These are phyloP conservation scores for Pygocentrus nattereri DNA, from an alignment of 2,797 vertebrate genomes.

Conservation along the genomic window DNA sequence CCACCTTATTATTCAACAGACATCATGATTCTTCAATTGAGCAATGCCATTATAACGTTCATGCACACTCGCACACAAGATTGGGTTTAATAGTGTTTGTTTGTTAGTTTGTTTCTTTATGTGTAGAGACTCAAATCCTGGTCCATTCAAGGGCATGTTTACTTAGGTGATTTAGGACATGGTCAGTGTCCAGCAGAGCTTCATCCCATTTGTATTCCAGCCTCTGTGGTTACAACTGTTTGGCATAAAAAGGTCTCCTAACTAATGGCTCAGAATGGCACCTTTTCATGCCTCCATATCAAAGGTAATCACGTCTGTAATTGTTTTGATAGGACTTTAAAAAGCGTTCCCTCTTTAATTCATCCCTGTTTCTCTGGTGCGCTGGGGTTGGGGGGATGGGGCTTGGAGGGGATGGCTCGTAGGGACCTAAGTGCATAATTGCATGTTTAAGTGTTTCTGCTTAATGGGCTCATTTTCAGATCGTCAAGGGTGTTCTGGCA, in stretches of 20 bases:
- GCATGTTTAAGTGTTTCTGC: slow-evolving; percentile 79
- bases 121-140: no score
- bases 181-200: not conserved
- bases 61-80: no score
- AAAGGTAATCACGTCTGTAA: slow-evolving; percentile 39
- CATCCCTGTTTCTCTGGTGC: slow-evolving; percentile 1
- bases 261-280: slow-evolving; percentile 19
- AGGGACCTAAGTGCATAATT: slow-evolving; percentile 80
- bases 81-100: not conserved
- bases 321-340: slow-evolving; percentile 68
- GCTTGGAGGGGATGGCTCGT: slow-evolving; percentile 38
- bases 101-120: no score
- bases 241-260: not conserved
- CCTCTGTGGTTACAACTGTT: not conserved
- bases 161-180: not conserved
- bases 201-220: slow-evolving; percentile 32
- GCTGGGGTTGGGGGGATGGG: not conserved
- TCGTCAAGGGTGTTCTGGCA: slow-evolving; percentile 62
- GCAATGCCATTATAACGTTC: no score
- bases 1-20: not conserved
- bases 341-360: slow-evolving; percentile 49
- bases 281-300: slow-evolving; percentile 56
- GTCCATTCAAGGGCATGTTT: not conserved
- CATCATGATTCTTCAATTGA: not conserved
- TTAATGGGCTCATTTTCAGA: slow-evolving; percentile 81